Base-by-base conservation (phyloP, 2,113 vertebrate species). In the Callospermophilus lateralis region DNA sequence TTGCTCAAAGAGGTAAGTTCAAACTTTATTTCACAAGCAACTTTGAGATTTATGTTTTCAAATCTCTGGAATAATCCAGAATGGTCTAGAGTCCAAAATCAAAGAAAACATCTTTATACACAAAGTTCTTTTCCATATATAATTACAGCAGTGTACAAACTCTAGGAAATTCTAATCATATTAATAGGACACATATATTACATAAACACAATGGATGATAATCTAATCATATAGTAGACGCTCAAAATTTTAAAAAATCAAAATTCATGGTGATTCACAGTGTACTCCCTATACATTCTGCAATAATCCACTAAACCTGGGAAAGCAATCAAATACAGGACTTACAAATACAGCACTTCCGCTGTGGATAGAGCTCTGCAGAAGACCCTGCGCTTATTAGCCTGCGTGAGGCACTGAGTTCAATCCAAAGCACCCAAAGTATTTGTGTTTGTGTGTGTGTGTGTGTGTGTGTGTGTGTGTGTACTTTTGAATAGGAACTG, bases 1-100 rank as follows among this genome's bases (percentile, higher is more conserved):
- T 78, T 77, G 19, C 30, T 93, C 28, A 93, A 93, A 90, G 19
- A 74, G 37, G 19, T 42, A 96, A 95, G 65, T 76, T 76, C n/a
- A 90, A 94, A 34, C 67, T 84, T 79, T 51, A 93, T n/a, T 45
- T 92, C 45, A 87, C 53, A 76, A 16, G 30, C 24, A 95, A 89
- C 28, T 72, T 53, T 55, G 67, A 39, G 61, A 80, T 68, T 93
- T 72, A 55, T 26, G 51, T 93, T 76, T 90, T 88, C 42, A 88
- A 76, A 93, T 83, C 42, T 80, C 3, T 86, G 58, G 51, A 84
- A 76, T 20, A 88, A 93, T 80, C 45, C 8, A 78, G 20, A 67
- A 93, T 26, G 37, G 5, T 72, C 45, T 32, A 89, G 19, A 7
- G 34, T 68, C 72, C 51, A 93, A 97, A 86, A n/a, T 73, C 45